These are phyloP conservation scores for Falco concolor DNA, from an alignment of 2,797 vertebrate species.

Conservation along the genomic window DNA sequence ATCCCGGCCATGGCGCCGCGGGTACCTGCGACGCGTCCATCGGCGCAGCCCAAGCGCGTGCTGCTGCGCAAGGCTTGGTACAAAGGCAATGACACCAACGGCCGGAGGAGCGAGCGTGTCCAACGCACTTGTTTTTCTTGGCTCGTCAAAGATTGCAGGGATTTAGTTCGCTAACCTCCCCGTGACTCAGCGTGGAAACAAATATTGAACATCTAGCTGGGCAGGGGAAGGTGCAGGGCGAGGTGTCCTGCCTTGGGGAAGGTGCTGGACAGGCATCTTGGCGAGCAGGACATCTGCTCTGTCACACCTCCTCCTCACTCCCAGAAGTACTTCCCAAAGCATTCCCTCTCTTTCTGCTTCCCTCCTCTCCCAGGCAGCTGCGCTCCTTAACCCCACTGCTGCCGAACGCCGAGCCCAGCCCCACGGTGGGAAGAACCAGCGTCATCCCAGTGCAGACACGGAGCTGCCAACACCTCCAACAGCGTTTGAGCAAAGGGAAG, in stretches of 20 bases:
- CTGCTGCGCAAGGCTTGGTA: not conserved
- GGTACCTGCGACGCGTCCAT: not conserved
- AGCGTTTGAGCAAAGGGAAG: not conserved
- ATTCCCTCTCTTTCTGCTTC: not conserved
- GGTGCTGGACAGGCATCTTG: not conserved
- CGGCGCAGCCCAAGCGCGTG: not conserved
- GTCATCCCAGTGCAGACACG: not conserved
- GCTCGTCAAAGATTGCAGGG: not conserved
- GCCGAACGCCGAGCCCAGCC: fast-evolving
- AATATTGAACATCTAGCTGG: not conserved
- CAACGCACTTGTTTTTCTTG: not conserved
- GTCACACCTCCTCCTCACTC: not conserved
- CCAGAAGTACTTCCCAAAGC: not conserved
- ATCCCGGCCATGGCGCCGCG: not conserved
- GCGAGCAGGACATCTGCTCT: not conserved
- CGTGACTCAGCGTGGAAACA: not conserved
- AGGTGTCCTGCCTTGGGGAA: not conserved
- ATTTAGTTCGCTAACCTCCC: not conserved
- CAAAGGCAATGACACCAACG: not conserved
- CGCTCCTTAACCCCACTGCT: not conserved
- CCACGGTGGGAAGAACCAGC: not conserved
- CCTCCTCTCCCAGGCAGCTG: not conserved
- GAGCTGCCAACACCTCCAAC: not conserved
- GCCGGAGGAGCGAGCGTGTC: not conserved
- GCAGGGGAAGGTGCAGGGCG: not conserved